These are phyloP conservation scores for Triplophysa dalaica DNA, from an alignment of 2,113 vertebrate species.

Conservation along the genomic window DNA sequence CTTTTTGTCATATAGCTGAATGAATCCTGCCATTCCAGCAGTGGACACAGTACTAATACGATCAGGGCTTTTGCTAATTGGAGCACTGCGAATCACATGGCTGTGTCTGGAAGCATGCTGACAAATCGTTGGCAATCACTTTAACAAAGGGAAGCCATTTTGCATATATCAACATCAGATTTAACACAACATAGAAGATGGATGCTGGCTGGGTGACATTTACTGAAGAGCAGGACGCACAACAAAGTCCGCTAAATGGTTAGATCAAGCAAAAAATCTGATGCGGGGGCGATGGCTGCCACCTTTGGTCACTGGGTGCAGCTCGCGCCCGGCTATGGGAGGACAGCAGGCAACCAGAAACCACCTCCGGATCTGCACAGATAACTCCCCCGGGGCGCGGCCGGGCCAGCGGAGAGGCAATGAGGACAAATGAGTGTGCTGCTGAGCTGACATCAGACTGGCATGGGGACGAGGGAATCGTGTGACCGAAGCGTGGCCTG, in stretches of 20 bases:
- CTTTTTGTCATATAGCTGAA: conserved; percentile 46
- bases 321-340: neutral
- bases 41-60: conserved; percentile 41
- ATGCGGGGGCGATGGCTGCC: neutral
- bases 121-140: conserved; percentile 53
- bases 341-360: conserved; percentile 24
- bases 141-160: conserved; percentile 51
- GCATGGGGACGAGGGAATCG: neutral
- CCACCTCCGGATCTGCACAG: conserved; percentile 1
- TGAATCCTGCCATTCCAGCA: conserved; percentile 29
- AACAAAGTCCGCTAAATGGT: conserved; percentile 50
- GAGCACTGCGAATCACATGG: conserved; percentile 44
- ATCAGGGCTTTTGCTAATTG: conserved; percentile 51
- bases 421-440: conserved; percentile 35
- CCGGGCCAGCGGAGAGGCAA: conserved; percentile 1
- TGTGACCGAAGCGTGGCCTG: conserved; percentile 39
- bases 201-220: conserved; percentile 46
- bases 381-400: conserved; percentile 2
- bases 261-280: conserved; percentile 49
- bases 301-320: conserved; percentile 31
- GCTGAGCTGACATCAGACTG: conserved; percentile 22
- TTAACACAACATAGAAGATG: conserved; percentile 52
- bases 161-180: conserved; percentile 49
- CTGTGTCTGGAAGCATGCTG: conserved; percentile 32
- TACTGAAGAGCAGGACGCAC: neutral